Percentiles rank a stretch among this genome's conserved stretches.
Evolutionary conservation across 2,797 vertebrate genomes (phyloP).

Genomic region (Sparus aurata): DNA sequence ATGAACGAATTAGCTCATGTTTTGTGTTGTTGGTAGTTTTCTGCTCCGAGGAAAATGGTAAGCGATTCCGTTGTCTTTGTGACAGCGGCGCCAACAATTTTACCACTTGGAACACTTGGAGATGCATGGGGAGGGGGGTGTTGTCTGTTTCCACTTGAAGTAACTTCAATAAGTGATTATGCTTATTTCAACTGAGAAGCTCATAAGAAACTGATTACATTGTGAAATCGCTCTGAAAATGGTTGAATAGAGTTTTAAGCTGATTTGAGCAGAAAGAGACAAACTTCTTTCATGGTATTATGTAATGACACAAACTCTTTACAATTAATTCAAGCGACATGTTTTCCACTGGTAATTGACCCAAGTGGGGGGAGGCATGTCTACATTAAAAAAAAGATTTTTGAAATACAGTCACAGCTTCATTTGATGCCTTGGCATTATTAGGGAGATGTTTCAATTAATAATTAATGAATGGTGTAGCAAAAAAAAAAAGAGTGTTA

Average conservation of each 20-base stretch:
- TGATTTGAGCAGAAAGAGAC: not conserved
- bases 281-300: not conserved
- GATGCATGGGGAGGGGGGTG: too few relatives aligned
- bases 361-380: not conserved
- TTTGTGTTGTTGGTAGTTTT: too few relatives aligned
- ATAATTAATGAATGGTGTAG: constrained; percentile 51
- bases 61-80: too few relatives aligned
- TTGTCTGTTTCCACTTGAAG: too few relatives aligned
- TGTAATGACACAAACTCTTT: not conserved
- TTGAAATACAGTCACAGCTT: constrained; percentile 56
- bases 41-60: too few relatives aligned
- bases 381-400: not conserved
- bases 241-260: not conserved
- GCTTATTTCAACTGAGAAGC: not conserved
- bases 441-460: constrained; percentile 57
- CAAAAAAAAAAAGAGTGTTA: constrained; percentile 23
- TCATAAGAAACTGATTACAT: not conserved
- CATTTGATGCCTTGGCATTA: constrained; percentile 67
- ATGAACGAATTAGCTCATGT: too few relatives aligned
- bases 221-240: not conserved
- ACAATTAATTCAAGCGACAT: not conserved
- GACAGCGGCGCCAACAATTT: too few relatives aligned
- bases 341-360: not conserved
- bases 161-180: too few relatives aligned
- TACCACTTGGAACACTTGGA: too few relatives aligned